Base-by-base conservation (phyloP, 1,140 invertebrate species). In the Notospermus geniculatus region DNA sequence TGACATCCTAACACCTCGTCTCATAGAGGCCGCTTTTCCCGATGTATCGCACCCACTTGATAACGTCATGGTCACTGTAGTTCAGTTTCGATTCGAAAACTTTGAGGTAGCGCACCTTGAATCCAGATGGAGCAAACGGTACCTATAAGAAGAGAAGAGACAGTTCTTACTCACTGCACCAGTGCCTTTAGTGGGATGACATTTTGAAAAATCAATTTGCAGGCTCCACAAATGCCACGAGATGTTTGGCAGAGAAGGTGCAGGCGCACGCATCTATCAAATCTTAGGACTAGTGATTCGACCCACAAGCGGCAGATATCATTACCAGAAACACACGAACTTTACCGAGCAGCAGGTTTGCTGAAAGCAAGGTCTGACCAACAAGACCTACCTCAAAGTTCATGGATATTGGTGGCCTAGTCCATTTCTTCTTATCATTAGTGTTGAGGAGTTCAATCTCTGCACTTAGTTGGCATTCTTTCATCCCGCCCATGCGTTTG, bases 1-100 rank as follows among this genome's bases (percentile, higher is more conserved):
- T 36, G 4, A 7, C 15, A 15, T 27, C 4, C 57, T 71, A 82
- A 85, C 97, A 99, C 84, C 97, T 86, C 25, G 97, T 99, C 85
- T 99, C 97, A 79, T 99, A 99, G 7, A 99, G 87, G 56, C 97
- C 97, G 82, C 94, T 98, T 69, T 95, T 88, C 17, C 97, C 97
- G 76, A 99, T 99, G 82, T 99, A 99, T 46, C 97, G 87, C 25
- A 99, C 97, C 97, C 97, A 99, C 89, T 99, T 99, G 75, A 99
- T 98, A 66, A 99, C 97, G 83, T 99, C 97, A 71, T 99, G 96
- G 80, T 99, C 97, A 29, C 95, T 98, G 82, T 99, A 99, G 84
- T 99, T 99, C 58, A 99, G 84, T 81, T 99, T 99, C 0, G 96
- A 92, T 81, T 99, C 97, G 73, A 99, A 99, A 46, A 99, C 97